Evolutionary conservation across 1,140 invertebrate species (phyloP), one percentile per base, ranked within the genome.

Genomic region (Steinernema feltiae): DNA sequence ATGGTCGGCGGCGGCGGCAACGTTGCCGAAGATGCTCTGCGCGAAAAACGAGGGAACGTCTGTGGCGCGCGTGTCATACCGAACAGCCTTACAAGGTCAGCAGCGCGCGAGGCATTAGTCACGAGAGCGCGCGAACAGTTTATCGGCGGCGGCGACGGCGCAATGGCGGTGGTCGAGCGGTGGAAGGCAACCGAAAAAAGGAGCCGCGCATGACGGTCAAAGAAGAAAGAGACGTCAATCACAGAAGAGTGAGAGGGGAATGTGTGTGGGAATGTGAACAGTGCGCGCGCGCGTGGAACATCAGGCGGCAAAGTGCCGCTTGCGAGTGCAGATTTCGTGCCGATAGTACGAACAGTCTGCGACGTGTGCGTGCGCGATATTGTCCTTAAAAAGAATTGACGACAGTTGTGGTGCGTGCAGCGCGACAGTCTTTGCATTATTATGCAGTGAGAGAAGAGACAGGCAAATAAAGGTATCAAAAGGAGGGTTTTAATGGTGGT

Each of bases 61-160:
- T 63, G 7, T 18, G 35, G 35, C 35, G 35, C 7, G 7, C 7
- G 35, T 21, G 53, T 63, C 53, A 63, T 63, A 63, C 53, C 2
- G 53, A 63, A n/a, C n/a, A n/a, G 53, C 53, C 53, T 63, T 63
- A 63, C 53, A 63, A 63, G 53, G 53, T 63, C 53, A 63, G 53
- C 12, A n/a, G n/a, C n/a, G n/a, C n/a, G n/a, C n/a, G 53, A 27
- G 53, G 53, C 53, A 63, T 63, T 63, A 63, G 53, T 63, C 53
- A 63, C 53, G 53, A 63, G 53, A 63, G 15, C 53, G 53, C 53
- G 53, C 53, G 53, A 63, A 63, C 53, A 63, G 53, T 63, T 63
- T 63, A 63, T 63, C 53, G 53, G 53, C 53, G 53, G 53, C 53
- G 53, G 7, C 7, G 12, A 41, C 7, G 35, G 35, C 18, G 35